Evolutionary conservation across 92 coral and sea anemone species (phyloP), one percentile per base, ranked within the genome.

Genomic region (Muricea muricata): DNA sequence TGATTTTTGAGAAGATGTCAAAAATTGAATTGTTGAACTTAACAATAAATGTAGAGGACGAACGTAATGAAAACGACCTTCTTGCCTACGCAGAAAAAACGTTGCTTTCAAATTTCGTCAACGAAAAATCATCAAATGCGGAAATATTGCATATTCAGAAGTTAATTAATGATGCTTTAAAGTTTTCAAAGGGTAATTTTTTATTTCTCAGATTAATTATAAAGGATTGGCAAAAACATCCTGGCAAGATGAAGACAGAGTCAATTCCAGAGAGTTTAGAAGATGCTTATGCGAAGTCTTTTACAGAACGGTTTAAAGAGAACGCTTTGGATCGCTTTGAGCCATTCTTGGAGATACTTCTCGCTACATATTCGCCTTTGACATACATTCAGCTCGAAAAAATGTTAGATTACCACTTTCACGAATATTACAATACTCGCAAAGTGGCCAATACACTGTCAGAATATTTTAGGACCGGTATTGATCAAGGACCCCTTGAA

Each of bases 121-220:
- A 61, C 86, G 65, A 56, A 48, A 12, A 1, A n/a, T 23, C 65
- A 3, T 20, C 80, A 24, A 35, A 0, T 14, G 58, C 20, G 60
- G 60, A 55, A 73, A 28, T 8, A 45, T 1, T 12, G 14, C 12
- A 1, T 3, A 13, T 25, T 12, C 28, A 75, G 7, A 32, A 46
- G 7, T 47, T 47, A 10, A 32, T 75, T 7, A 33, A 75, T 21
- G 21, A 24, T 1, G 24, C 56, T 56, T 24, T 58, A 9, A 24
- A 67, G 34, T 80, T 52, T 23, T 84, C 92, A 42, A 90, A 86
- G 25, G 95, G 93, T 1, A 92, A 92, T 56, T 92, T 92, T 66
- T 52, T 92, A 70, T 90, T 87, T 71, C 80, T 87, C 24, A 86
- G 90, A 21, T 85, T 81, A 14, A 86, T 89, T 69, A 56, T 90